Evolutionary conservation across 2,113 vertebrate genomes (phyloP), one percentile per base, ranked within the genome.

Genomic region (Chionodraco myersi): DNA sequence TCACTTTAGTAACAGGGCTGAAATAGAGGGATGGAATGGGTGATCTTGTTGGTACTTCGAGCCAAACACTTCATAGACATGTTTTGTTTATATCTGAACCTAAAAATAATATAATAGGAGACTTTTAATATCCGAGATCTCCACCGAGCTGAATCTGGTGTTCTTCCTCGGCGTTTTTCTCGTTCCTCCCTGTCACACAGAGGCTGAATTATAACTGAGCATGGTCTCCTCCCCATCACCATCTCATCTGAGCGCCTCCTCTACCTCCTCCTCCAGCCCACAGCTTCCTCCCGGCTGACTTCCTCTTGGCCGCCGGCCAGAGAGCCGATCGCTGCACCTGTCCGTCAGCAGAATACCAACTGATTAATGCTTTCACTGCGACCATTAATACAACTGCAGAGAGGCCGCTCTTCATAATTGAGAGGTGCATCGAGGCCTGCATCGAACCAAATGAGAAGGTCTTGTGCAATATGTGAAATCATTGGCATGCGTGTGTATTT

Each of bases 321-420:
- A 49, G 57, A 9, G 47, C 72, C 69, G 45, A 83, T 88, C 73
- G 72, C 79, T 58, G 80, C 86, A 79, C 66, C 84, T 61, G 80
- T 92, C 84, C 72, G 83, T 92, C 90, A 91, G 91, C 88, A 94
- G 85, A 92, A 89, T 79, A 62, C 49, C 44, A 75, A 77, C 84
- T 88, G 89, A 93, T 90, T 77, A 80, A 89, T 86, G 82, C 78
- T 82, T 87, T 82, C 85, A 65, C 76, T 82, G 86, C 10, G 47
- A 53, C 88, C 89, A 83, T 94, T 92, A 92, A 92, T 94, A 93
- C 91, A 88, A 52, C 67, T 75, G 79, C 75, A 49, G 65, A 78
- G 82, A 87, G 69, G 82, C 80, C 9, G 78, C 72, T 81, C 67
- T 47, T 36, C 83, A 56, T 90, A 90, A 93, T 86, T 91, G 83